phyloP scores from a whole-genome alignment of 2,113 vertebrate species.

The Cettia cetti region DNA sequence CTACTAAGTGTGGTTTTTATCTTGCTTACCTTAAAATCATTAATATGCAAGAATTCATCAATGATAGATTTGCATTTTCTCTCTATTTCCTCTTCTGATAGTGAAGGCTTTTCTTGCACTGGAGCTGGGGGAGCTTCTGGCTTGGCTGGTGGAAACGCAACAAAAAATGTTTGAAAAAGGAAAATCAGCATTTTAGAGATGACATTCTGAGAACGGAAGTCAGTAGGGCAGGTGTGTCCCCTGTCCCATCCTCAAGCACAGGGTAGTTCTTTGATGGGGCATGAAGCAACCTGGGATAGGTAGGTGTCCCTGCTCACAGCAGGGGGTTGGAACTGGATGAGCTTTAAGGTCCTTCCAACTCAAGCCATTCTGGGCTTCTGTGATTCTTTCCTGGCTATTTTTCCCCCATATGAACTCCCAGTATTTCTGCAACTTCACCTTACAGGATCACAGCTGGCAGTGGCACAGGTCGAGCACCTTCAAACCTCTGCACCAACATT shows the following conservation, averaged over 20 bases:
- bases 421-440: neutral
- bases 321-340: neutral
- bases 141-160: constrained; percentile 69
- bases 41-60: constrained; percentile 98
- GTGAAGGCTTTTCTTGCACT: constrained; percentile 68
- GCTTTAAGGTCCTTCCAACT: neutral
- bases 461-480: neutral
- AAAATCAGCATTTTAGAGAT: neutral
- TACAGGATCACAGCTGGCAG: neutral
- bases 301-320: neutral
- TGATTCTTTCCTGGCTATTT: neutral
- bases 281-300: neutral
- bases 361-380: neutral
- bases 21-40: constrained; percentile 88
- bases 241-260: neutral
- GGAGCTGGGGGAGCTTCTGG: constrained; percentile 73
- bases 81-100: constrained; percentile 89
- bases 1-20: neutral
- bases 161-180: neutral
- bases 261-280: neutral
- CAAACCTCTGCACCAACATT: neutral
- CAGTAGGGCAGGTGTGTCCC: neutral
- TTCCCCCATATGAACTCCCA: neutral
- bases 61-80: constrained; percentile 93
- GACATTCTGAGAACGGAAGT: neutral